phyloP scores from a whole-genome alignment of 2,888 invertebrate genomes.

The Dysmachus trigonus region DNA sequence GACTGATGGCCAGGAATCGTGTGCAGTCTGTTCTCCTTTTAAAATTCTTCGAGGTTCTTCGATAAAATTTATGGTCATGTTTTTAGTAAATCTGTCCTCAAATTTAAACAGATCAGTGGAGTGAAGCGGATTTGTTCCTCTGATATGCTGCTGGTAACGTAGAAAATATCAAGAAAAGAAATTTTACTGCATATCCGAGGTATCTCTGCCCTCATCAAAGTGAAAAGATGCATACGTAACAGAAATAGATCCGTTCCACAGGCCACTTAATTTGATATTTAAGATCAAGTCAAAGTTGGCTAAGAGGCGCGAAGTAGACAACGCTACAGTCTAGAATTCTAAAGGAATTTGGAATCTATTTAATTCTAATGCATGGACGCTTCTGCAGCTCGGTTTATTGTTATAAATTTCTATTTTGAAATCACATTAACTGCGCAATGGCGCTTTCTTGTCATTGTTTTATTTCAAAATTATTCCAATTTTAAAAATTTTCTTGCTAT shows the following conservation, averaged over 20 bases:
- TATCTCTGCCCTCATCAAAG: slow-evolving; percentile 28
- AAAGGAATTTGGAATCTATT: slow-evolving; percentile 23
- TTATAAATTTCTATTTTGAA: slow-evolving; percentile 25
- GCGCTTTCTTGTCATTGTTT: neutral
- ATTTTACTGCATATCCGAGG: slow-evolving; percentile 17
- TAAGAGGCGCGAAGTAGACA: neutral
- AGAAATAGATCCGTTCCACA: slow-evolving; percentile 37
- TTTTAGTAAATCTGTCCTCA: slow-evolving; percentile 37
- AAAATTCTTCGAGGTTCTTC: slow-evolving; percentile 24
- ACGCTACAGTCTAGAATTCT: neutral
- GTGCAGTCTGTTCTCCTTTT: slow-evolving; percentile 17
- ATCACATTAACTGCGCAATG: neutral
- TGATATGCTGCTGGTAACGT: neutral
- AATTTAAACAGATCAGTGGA: slow-evolving; percentile 27
- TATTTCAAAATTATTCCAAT: neutral
- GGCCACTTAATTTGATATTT: slow-evolving; percentile 45
- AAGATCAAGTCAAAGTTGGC: slow-evolving; percentile 16
- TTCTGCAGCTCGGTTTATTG: slow-evolving; percentile 6
- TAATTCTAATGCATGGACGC: slow-evolving; percentile 16
- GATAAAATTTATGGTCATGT: slow-evolving; percentile 29
- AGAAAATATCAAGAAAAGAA: slow-evolving; percentile 35
- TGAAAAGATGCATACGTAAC: neutral
- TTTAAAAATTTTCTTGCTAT: neutral
- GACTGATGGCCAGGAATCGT: neutral
- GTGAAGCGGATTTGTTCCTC: slow-evolving; percentile 2